Evolutionary conservation across 64 coral and sea anemone species (phyloP).

Genomic region (Porites australiensis): DNA sequence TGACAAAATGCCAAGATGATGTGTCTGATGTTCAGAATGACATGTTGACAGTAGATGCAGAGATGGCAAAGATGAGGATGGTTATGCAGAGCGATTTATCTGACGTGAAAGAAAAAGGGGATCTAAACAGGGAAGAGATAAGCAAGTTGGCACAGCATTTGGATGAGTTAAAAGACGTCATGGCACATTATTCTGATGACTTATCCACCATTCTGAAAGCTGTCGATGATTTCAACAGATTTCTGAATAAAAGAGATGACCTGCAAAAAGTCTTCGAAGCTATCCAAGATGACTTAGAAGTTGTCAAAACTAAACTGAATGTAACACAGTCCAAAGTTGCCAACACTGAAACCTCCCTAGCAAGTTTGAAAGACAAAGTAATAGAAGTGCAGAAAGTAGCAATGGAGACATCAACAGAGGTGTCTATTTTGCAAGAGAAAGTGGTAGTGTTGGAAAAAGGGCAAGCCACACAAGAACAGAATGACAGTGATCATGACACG

Average conservation of each 20-base stretch:
- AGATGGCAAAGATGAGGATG: too few relatives aligned
- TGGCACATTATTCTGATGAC: neutral
- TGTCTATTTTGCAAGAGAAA: neutral
- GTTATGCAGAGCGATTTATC: too few relatives aligned
- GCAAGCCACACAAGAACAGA: neutral
- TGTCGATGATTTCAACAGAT: neutral
- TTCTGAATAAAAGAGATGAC: neutral
- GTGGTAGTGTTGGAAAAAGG: neutral
- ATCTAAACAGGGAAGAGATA: too few relatives aligned
- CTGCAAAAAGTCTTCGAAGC: neutral
- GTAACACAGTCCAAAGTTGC: neutral
- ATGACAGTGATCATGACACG: neutral
- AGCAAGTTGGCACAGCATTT: too few relatives aligned
- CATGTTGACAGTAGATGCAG: too few relatives aligned
- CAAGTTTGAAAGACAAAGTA: neutral
- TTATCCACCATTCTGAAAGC: neutral
- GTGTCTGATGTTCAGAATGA: too few relatives aligned
- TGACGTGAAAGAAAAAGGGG: too few relatives aligned
- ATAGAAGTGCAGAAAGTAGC: neutral
- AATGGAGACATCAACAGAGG: too few relatives aligned
- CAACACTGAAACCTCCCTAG: neutral
- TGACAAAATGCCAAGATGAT: too few relatives aligned
- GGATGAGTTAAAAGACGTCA: too few relatives aligned
- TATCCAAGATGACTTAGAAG: neutral
- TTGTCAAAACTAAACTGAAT: neutral